Percentiles rank a stretch among this genome's conserved stretches.
Evolutionary conservation across 2,797 vertebrate genomes (phyloP).

Genomic region (Rhynchotus rufescens): DNA sequence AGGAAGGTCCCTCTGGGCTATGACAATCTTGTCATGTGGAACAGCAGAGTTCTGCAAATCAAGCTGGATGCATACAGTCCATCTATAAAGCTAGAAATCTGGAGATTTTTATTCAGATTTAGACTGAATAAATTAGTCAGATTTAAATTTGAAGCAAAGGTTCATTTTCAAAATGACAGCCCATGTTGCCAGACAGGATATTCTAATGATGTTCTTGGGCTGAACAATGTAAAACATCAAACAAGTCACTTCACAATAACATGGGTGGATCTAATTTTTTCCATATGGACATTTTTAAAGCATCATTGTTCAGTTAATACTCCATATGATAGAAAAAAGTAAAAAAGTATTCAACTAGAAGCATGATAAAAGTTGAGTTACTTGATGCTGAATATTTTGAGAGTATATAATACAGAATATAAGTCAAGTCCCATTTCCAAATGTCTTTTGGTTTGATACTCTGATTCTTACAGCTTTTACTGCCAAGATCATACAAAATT

Average conservation of each 20-base stretch:
- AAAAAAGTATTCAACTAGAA: conserved; percentile 56
- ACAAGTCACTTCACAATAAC: conserved; percentile 12
- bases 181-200: conserved; percentile 52
- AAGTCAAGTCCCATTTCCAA: conserved; percentile 38
- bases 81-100: background rate
- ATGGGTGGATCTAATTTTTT: conserved; percentile 56
- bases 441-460: conserved; percentile 15
- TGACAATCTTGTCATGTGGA: background rate
- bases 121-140: background rate
- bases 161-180: conserved; percentile 26
- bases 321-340: conserved; percentile 13
- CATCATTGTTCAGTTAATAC: conserved; percentile 69
- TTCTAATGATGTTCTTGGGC: conserved; percentile 57
- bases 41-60: background rate
- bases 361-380: conserved; percentile 48
- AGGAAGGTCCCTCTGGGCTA: no score
- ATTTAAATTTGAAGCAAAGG: background rate
- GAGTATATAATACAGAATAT: conserved; percentile 12
- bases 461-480: conserved; percentile 25
- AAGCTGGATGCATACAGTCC: background rate
- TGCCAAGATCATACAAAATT: conserved; percentile 13
- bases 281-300: conserved; percentile 63
- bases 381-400: conserved; percentile 21
- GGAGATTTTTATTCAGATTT: conserved; percentile 4
- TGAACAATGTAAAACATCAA: conserved; percentile 60